These are phyloP conservation scores for Acestrorhynchus altus DNA, from an alignment of 2,797 vertebrate genomes.

Conservation along the genomic window DNA sequence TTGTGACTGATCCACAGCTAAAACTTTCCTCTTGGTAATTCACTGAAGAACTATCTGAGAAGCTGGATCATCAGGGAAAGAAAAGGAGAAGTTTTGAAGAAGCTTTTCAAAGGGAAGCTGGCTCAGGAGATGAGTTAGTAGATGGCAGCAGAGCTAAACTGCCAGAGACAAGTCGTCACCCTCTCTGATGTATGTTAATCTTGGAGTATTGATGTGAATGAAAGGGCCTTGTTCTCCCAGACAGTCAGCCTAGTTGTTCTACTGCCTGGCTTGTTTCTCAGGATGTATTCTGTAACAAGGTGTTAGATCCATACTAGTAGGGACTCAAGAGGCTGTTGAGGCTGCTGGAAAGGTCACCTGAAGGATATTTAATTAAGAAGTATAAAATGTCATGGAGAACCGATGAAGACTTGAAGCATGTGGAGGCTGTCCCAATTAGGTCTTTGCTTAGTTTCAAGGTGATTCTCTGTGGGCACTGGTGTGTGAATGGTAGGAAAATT, in stretches of 20 bases:
- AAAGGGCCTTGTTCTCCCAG: conserved; percentile 38
- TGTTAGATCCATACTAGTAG: conserved; percentile 29
- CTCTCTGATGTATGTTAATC: conserved; percentile 43
- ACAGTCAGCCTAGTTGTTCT: not conserved
- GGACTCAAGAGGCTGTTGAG: conserved; percentile 8
- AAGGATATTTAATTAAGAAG: conserved; percentile 57
- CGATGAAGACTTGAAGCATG: conserved; percentile 39
- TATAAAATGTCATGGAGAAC: conserved; percentile 48
- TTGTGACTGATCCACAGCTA: conserved; percentile 52
- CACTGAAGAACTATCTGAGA: conserved; percentile 56
- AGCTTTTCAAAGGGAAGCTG: conserved; percentile 59
- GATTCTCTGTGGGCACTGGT: conserved; percentile 14
- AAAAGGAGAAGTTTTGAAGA: conserved; percentile 58
- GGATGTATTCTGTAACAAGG: conserved; percentile 12
- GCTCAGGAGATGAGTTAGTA: conserved; percentile 54
- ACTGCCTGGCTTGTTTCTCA: conserved; percentile 13
- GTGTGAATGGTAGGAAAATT: conserved; percentile 19
- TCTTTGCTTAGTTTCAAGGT: conserved; percentile 38
- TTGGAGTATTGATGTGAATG: conserved; percentile 45
- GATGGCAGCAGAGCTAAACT: conserved; percentile 52
- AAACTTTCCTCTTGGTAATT: conserved; percentile 54
- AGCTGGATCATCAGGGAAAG: conserved; percentile 63
- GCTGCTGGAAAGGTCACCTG: conserved; percentile 55
- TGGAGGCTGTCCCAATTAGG: conserved; percentile 51
- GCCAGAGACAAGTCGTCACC: conserved; percentile 17